phyloP scores from a whole-genome alignment of 2,113 vertebrate genomes.

The Maccullochella peelii region DNA sequence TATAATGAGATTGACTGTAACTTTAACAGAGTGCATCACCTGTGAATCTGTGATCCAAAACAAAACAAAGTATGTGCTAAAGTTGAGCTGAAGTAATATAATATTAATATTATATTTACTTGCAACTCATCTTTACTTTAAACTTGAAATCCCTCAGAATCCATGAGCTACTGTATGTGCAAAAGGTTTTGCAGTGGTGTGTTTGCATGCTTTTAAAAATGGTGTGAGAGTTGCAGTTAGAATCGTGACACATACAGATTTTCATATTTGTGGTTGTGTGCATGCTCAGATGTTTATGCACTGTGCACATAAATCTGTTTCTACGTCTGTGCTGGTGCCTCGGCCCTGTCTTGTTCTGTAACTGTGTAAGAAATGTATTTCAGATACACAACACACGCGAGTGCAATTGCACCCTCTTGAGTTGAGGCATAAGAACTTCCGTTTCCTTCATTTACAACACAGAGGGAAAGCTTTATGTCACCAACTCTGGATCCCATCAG shows the following conservation, averaged over 20 bases:
- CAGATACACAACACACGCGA: not conserved
- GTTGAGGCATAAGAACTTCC: conserved; percentile 8
- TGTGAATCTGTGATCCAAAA: not conserved
- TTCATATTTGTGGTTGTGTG: not conserved
- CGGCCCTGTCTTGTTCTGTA: not conserved
- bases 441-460: not conserved
- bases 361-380: not conserved
- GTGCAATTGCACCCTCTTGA: conserved; percentile 62
- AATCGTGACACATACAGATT: not conserved
- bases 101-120: not conserved
- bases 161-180: not conserved
- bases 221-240: not conserved
- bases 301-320: not conserved
- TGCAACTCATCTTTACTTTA: not conserved
- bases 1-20: not conserved
- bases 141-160: not conserved
- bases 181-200: not conserved
- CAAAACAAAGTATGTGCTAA: not conserved
- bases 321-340: not conserved
- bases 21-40: not conserved
- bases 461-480: not conserved
- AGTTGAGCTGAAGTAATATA: not conserved
- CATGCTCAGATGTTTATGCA: not conserved
- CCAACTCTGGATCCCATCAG: not conserved
- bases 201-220: not conserved